Conservation (phyloP, 2,113 vertebrate genomes). For the Zapornia atra region DNA sequence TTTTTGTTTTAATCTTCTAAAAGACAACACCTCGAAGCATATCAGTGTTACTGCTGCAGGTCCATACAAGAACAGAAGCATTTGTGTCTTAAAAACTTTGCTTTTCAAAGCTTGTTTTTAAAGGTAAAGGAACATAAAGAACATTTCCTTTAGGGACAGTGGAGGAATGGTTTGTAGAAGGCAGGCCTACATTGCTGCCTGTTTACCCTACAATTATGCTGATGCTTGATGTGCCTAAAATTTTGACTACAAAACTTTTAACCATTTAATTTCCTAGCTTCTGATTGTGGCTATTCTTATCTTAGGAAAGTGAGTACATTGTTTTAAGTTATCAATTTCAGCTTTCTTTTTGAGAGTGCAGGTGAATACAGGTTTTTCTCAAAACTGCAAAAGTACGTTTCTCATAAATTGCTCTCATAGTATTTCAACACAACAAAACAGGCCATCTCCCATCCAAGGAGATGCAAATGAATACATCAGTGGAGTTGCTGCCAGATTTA, state of each 20-base stretch:
- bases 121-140: not conserved
- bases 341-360: not conserved
- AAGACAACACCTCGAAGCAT: not conserved
- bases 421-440: not conserved
- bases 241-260: not conserved
- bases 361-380: not conserved
- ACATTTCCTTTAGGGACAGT: not conserved
- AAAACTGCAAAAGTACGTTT: not conserved
- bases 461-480: not conserved
- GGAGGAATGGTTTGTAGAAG: not conserved
- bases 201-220: not conserved
- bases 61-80: not conserved
- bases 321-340: not conserved
- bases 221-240: rapidly evolving
- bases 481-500: not conserved
- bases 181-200: not conserved
- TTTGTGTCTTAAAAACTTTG: not conserved
- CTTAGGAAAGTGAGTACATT: not conserved
- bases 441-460: too few relatives aligned
- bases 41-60: not conserved
- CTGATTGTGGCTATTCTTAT: not conserved
- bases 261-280: not conserved
- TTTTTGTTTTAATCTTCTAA: not conserved
- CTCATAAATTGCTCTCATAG: not conserved
- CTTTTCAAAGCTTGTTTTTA: not conserved